Evolutionary conservation across 2,888 invertebrate species (phyloP), one percentile per base, ranked within the genome.

Genomic region (Drosophila pseudotakahashii): DNA sequence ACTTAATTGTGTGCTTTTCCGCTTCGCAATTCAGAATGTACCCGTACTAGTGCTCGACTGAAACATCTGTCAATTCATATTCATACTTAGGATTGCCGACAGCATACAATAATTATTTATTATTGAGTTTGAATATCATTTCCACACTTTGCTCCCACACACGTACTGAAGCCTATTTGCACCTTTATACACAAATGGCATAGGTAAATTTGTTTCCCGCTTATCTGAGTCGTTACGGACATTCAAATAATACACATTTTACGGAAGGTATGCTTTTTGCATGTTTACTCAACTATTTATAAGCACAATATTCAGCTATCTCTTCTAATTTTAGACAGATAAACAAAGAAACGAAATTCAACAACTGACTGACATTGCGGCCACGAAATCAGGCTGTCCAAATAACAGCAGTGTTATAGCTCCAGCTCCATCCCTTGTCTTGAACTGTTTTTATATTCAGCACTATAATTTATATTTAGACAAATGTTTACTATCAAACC

Each of bases 281-380:
- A 70, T 88, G 71, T 84, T 85, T 74, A 76, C 76, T 63, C 55
- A 88, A 89, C 88, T 84, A 84, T 89, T 84, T 84, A 84, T 85
- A 84, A 76, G 75, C 73, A 69, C 53, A 60, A 63, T 77, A 72
- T 66, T 75, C 64, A 54, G 76, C 76, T 84, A 88, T 89, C 89
- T 89, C 64, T 66, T 77, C 84, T 84, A 84, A 84, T 73, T 84
- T 88, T 84, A 89, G 84, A 73, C 57, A 61, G 68, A 61, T 80
- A 75, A 82, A 72, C 64, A 72, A 69, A 61, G 51, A 48, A 70
- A 50, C 50, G 50, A 77, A 81, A 69, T 66, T 59, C 63, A 62
- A 64, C 74, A 62, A 78, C 70, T 73, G 71, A 77, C 73, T 81
- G 74, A 81, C 80, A 75, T 75, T 82, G 75, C 75, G 72, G 69